These are phyloP conservation scores for Gallinago undulata DNA, from an alignment of 2,113 vertebrate genomes.

Conservation along the genomic window DNA sequence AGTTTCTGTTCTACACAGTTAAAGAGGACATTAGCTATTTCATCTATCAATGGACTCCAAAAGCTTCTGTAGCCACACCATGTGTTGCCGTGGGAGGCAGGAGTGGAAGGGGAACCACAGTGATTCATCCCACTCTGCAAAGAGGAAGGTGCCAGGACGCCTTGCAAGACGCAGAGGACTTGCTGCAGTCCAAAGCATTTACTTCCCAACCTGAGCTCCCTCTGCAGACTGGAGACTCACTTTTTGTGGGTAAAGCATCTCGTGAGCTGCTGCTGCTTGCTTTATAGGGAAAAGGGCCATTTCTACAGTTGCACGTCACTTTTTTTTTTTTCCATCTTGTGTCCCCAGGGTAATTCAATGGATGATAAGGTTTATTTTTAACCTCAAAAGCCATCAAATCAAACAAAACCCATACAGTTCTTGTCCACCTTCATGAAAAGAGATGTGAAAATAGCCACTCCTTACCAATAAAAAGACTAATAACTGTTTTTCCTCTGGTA, in stretches of 20 bases:
- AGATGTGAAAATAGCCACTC: conserved; percentile 6
- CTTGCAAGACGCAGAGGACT: background rate
- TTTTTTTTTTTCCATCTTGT: background rate
- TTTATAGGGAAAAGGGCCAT: background rate
- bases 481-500: conserved; percentile 46
- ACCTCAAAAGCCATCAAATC: background rate
- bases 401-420: background rate
- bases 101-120: background rate
- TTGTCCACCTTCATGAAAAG: background rate
- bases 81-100: background rate
- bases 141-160: background rate
- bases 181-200: background rate
- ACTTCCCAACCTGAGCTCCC: background rate
- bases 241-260: background rate
- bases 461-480: background rate
- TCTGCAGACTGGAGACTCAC: background rate
- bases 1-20: background rate
- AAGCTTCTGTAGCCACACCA: background rate
- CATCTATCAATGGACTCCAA: background rate
- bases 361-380: background rate
- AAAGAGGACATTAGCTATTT: background rate
- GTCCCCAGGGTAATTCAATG: background rate
- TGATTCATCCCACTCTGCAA: background rate
- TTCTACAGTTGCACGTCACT: background rate
- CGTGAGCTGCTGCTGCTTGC: background rate